Base-by-base conservation (phyloP, 53 echinoderm and acorn worm species). In the Crossaster papposus region DNA sequence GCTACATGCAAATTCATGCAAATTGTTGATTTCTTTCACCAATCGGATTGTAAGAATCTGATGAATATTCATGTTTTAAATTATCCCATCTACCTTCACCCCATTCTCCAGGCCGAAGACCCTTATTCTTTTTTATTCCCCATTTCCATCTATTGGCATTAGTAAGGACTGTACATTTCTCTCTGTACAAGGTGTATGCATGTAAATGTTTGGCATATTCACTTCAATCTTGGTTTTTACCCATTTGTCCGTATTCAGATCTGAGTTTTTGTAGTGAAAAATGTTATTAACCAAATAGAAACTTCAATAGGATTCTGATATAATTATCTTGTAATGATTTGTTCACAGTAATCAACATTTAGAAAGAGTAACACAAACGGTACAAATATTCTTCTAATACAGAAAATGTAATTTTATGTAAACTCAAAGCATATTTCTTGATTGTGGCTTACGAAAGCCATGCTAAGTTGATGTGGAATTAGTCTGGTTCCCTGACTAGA, bases 151-250 rank as follows among this genome's bases (percentile, higher is more conserved):
- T 84, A 54, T 72, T 84, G 84, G 84, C 84, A 84, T 84, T 72
- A 33, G 72, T 36, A 38, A 84, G 65, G 72, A 84, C 72, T 33
- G 84, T 84, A 72, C 30, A 84, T 84, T 72, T 84, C 72, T 83
- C 84, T 84, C 84, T 84, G 33, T 82, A 82, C 20, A n/a, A n/a
- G 29, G 84, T 84, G 84, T 84, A 84, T 84, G 84, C 84, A 84
- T 84, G 84, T 84, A 84, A 84, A 84, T 84, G 84, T 84, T 37
- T 72, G 84, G 72, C 73, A 84, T 84, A 72, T 84, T 54, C 44
- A 71, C 53, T 84, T 84, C 72, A 51, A 22, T 84, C 65, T 51
- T 68, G 28, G 72, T 84, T 30, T 83, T 18, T 15, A 70, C 65
- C 50, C 4, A 17, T n/a, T 24, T 23, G 34, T 24, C 52, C n/a